Base-by-base conservation (phyloP, 2,113 vertebrate species). In the Bos indicus region DNA sequence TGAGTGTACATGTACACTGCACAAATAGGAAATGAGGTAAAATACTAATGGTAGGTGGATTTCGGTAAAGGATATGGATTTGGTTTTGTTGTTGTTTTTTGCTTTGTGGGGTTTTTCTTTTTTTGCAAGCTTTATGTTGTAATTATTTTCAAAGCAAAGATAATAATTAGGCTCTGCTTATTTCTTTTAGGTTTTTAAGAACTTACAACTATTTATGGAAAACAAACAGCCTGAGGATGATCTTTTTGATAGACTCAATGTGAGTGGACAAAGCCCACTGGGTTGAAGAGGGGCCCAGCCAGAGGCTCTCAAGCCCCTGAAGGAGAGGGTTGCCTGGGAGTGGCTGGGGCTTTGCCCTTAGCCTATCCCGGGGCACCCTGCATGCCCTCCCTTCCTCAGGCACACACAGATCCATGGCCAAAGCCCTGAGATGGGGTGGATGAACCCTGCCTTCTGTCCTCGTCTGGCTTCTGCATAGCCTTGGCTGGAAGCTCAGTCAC, bases 171-270 rank as follows among this genome's bases (percentile, higher is more conserved):
- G 33, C 5, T 94, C 77, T 82, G 23, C 51, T 92, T n/a, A 88
- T 92, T 94, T 98, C 77, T 94, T 96, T 88, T 97, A 99, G 99
- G 99, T 99, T 83, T 99, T 99, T 97, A 99, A 99, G 98, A 99
- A 99, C 97, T 99, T 99, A 91, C 99, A 99, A 98, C 98, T 99
- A 93, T 99, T 99, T 98, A 99, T 99, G 99, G 99, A 99, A 98
- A 99, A 99, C 98, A 99, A 99, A 97, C 99, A 99, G 98, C 99
- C 99, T 40, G 99, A 99, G 90, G 99, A 99, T 88, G 99, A 99
- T 98, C 99, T 99, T 94, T 99, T 99, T 93, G 99, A 99, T 98
- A 98, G 99, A 97, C 99, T 99, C 94, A 99, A 99, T 98, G 99
- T 99, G 99, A 99, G 99, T 98, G 48, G 71, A 84, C 62, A 86